A percentile compares a stretch with the other conserved stretches of the same genome.
Conservation (phyloP, 2,888 invertebrate genomes). For the Ernsta delagoae region DNA sequence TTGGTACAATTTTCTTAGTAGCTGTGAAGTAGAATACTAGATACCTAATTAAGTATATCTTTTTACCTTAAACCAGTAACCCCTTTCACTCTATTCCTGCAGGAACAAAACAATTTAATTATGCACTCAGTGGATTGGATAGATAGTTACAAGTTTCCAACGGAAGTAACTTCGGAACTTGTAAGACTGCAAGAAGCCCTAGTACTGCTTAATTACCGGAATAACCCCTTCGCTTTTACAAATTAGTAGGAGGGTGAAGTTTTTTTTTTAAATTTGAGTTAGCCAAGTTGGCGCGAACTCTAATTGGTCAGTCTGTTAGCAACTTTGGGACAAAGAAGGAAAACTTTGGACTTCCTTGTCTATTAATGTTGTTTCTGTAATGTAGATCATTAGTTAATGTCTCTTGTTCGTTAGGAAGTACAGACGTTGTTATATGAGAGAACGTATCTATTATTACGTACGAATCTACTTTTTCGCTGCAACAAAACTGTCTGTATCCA, state of each 20-base stretch:
- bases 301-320: slow-evolving; percentile 5
- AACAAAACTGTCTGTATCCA: too few species aligned
- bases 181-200: slow-evolving; percentile 34
- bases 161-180: slow-evolving; percentile 32
- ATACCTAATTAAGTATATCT: too few species aligned
- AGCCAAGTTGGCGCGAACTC: neutral
- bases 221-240: slow-evolving; percentile 22
- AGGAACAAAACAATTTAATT: too few species aligned
- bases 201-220: slow-evolving; percentile 28
- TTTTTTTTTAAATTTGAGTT: slow-evolving; percentile 11
- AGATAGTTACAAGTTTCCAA: slow-evolving; percentile 13
- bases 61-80: too few species aligned
- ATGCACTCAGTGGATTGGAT: too few species aligned
- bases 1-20: too few species aligned
- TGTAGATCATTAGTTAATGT: neutral
- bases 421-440: neutral
- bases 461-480: too few species aligned
- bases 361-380: neutral
- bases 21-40: too few species aligned
- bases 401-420: neutral
- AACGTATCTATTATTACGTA: too few species aligned
- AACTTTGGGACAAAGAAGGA: neutral
- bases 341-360: neutral
- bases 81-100: too few species aligned
- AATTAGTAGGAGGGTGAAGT: slow-evolving; percentile 18